phyloP scores from a whole-genome alignment of 2,797 vertebrate species.

The Cryptoblepharus egeriae region DNA sequence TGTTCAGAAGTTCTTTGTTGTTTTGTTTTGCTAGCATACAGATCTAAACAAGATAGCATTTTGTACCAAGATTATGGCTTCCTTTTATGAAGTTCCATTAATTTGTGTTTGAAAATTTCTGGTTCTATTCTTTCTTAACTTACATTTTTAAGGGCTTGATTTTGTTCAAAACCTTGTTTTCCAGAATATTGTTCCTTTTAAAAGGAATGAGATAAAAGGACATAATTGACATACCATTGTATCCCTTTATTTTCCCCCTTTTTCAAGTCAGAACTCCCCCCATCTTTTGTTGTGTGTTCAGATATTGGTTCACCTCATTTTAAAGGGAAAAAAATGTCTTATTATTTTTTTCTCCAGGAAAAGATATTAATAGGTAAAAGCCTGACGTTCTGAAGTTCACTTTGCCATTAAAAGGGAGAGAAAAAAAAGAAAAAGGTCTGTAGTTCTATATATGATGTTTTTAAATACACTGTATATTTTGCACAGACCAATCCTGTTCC shows the following conservation, averaged over 20 bases:
- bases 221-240: conserved; percentile 25
- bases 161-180: conserved; percentile 8
- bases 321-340: background rate
- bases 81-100: background rate
- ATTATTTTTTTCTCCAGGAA: background rate
- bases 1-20: background rate
- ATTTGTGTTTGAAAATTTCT: background rate
- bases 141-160: background rate
- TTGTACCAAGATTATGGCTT: background rate
- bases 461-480: background rate
- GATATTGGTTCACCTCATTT: background rate
- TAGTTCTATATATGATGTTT: background rate
- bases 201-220: background rate
- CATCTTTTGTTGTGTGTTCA: background rate
- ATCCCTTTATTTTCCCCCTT: background rate
- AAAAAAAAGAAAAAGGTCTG: background rate
- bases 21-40: background rate
- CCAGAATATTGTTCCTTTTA: background rate
- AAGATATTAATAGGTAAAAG: conserved; percentile 7
- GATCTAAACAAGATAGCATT: background rate
- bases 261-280: conserved; percentile 14
- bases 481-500: too few species aligned
- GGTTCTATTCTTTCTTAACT: background rate
- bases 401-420: background rate
- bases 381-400: background rate